Evolutionary conservation across 2,888 invertebrate genomes (phyloP), one percentile per base, ranked within the genome.

Genomic region (Cotesia congregata): DNA sequence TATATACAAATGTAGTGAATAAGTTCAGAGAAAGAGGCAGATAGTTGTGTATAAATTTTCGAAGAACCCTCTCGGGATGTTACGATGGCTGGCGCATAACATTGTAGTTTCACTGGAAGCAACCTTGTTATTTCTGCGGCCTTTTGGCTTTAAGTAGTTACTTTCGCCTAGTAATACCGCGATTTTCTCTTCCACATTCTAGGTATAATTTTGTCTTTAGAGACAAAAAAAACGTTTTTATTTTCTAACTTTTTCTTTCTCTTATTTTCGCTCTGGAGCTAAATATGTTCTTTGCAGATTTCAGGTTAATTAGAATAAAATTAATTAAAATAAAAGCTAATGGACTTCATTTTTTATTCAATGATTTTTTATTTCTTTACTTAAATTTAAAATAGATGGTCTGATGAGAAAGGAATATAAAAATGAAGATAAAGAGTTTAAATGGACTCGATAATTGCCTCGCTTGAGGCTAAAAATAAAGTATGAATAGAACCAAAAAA

Each of bases 361-460:
- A 41, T 1, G 9, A 9, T 41, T 41, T 41, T 41, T 41, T 41
- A 9, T 41, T 41, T 41, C 12, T 50, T 6, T 6, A 50, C 50
- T 3, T 12, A 50, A 50, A 50, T 50, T 50, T 4, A 7, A 50
- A 50, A 50, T 12, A 50, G 9, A 12, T 50, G 2, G 50, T 12
- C 50, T 50, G 12, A 50, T 50, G 4, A 17, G n/a, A 15, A 67
- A 15, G 15, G 50, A 68, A 68, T 15, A 41, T 41, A n/a, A 67
- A 39, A 67, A n/a, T 40, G 39, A 15, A 67, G 15, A 67, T 6
- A 12, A 50, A 73, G n/a, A 40, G 64, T 41, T 72, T 65, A 65
- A 72, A 72, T 39, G 5, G 38, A 6, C n/a, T 39, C 38, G 39
- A 71, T 71, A 61, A 71, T 71, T 72, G 72, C 72, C 72, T 64